phyloP scores from a whole-genome alignment of 1,140 invertebrate species.

The Ceratoteleas bidentatus region DNA sequence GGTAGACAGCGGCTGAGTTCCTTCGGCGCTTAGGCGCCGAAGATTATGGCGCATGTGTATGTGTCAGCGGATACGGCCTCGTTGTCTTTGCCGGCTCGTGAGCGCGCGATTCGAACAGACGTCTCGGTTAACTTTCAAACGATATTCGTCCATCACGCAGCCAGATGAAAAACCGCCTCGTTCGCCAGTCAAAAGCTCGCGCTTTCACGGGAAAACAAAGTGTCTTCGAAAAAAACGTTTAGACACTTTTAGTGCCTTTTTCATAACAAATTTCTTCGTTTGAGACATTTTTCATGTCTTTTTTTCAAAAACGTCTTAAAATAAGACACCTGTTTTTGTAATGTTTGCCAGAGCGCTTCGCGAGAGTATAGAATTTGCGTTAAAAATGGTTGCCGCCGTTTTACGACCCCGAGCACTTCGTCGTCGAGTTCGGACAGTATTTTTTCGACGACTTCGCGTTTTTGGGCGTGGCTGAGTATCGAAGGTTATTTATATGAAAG shows the following conservation, averaged over 20 bases:
- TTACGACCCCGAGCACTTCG: too few species aligned
- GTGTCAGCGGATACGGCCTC: slow-evolving; percentile 8
- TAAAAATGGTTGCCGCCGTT: slow-evolving; percentile 3
- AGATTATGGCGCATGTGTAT: slow-evolving; percentile 7
- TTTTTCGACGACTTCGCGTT: too few species aligned
- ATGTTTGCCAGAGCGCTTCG: slow-evolving; percentile 7
- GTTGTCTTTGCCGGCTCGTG: slow-evolving; percentile 38
- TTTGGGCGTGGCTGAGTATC: too few species aligned
- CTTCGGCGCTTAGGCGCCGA: slow-evolving; percentile 5
- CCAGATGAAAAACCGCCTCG: slow-evolving; percentile 23
- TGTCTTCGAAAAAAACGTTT: too few species aligned
- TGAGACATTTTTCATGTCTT: too few species aligned
- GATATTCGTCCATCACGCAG: slow-evolving; percentile 48
- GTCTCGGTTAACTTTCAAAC: slow-evolving; percentile 55
- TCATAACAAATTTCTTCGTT: too few species aligned
- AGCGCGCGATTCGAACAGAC: slow-evolving; percentile 39
- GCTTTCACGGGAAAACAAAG: slow-evolving; percentile 28
- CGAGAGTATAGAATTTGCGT: slow-evolving; percentile 27
- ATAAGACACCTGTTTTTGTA: too few species aligned
- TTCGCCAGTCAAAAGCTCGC: slow-evolving; percentile 28
- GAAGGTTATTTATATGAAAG: too few species aligned
- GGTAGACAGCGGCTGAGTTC: slow-evolving; percentile 20
- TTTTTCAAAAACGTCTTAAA: too few species aligned
- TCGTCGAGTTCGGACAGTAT: too few species aligned
- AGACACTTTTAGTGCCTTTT: too few species aligned